Conservation (phyloP, 2,797 vertebrate genomes). For the Apodemus agrarius region DNA sequence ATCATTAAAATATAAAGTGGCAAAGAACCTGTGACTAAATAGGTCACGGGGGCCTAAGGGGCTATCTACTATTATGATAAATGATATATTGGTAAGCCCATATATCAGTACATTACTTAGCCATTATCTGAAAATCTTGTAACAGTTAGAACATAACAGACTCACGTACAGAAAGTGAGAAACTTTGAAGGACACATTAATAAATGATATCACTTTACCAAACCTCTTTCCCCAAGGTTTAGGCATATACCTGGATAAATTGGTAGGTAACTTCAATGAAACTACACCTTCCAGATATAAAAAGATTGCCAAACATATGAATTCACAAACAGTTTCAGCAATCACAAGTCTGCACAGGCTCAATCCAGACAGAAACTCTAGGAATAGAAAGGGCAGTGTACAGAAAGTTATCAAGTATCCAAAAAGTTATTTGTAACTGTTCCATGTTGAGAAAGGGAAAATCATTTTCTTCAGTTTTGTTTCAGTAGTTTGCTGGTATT, state of each 20-base stretch:
- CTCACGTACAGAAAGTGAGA: background rate
- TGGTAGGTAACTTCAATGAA: background rate
- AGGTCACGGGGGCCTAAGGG: background rate
- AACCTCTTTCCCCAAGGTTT: background rate
- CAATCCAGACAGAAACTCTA: background rate
- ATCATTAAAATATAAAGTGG: background rate
- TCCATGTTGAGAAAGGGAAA: background rate
- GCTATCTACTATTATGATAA: background rate
- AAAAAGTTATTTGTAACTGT: background rate
- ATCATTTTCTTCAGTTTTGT: too few species aligned
- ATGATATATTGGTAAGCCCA: background rate
- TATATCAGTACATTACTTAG: background rate
- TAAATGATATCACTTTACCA: background rate
- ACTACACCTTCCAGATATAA: background rate
- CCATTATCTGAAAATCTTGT: background rate
- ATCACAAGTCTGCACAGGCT: background rate
- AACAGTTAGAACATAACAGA: background rate
- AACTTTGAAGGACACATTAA: background rate
- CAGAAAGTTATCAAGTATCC: background rate
- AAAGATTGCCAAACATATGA: background rate
- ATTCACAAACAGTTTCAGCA: background rate
- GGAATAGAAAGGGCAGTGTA: background rate
- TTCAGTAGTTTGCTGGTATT: too few species aligned
- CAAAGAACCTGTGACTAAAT: background rate
- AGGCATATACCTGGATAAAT: background rate